Percentiles rank a stretch among this genome's conserved stretches.
phyloP scores from a whole-genome alignment of 1,140 invertebrate genomes.

The Achatina immaculata region DNA sequence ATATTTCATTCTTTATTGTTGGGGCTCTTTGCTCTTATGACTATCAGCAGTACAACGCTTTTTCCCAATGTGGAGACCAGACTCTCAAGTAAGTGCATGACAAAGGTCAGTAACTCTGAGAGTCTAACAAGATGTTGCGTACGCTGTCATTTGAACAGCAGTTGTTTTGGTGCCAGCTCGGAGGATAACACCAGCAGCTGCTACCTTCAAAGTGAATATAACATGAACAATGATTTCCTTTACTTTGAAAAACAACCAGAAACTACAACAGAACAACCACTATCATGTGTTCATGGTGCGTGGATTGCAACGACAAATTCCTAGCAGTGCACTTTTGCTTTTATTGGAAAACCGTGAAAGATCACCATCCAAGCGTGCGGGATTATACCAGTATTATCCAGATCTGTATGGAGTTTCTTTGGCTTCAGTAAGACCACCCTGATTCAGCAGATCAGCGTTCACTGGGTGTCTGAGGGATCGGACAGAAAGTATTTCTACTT shows the following conservation, averaged over 20 bases:
- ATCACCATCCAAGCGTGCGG: background rate
- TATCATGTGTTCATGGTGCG: background rate
- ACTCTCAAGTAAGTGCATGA: too few species aligned
- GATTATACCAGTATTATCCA: background rate
- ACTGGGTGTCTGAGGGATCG: background rate
- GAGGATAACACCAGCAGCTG: too few species aligned
- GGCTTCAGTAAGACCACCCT: background rate
- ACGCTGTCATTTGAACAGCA: too few species aligned
- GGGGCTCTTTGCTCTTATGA: too few species aligned
- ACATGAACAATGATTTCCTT: background rate
- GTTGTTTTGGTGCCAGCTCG: too few species aligned
- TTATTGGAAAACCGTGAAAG: background rate
- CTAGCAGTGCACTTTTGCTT: background rate
- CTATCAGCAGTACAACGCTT: too few species aligned
- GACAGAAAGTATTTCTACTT: background rate
- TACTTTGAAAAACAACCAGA: background rate
- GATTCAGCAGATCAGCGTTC: background rate
- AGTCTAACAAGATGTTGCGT: too few species aligned
- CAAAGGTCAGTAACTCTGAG: too few species aligned
- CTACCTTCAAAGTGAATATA: too few species aligned
- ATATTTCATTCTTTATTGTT: too few species aligned
- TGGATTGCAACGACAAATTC: background rate
- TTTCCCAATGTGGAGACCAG: too few species aligned
- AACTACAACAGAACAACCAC: too few species aligned
- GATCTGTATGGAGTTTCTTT: background rate